Conservation (phyloP, 2,888 invertebrate species). For the Synanthedon vespiformis region DNA sequence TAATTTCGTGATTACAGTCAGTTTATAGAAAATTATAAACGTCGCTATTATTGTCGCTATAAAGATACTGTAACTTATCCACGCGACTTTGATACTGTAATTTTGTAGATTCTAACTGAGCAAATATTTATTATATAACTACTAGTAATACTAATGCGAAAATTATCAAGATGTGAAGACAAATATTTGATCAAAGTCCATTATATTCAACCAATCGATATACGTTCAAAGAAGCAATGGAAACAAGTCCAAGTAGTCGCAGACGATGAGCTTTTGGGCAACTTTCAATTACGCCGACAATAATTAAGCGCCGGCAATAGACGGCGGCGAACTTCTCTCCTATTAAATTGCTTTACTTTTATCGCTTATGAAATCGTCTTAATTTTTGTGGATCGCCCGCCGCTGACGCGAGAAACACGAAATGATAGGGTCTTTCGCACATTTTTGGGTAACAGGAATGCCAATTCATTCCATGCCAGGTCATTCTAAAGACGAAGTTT, state of each 20-base stretch:
- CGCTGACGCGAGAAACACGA: not conserved
- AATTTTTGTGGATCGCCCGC: slow-evolving; percentile 32
- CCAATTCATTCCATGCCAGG: not conserved
- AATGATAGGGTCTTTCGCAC: no score
- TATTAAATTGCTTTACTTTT: slow-evolving; percentile 54
- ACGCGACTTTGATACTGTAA: no score
- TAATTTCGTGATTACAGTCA: no score
- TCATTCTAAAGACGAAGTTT: no score
- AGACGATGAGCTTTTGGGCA: slow-evolving; percentile 31
- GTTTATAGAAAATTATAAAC: no score
- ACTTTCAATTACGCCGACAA: slow-evolving; percentile 54
- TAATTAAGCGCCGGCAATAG: slow-evolving; percentile 51
- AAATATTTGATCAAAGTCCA: no score
- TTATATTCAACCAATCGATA: not conserved
- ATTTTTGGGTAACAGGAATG: not conserved
- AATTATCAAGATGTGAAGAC: no score
- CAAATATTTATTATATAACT: no score
- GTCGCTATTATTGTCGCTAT: no score
- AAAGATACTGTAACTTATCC: no score
- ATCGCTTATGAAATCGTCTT: slow-evolving; percentile 39
- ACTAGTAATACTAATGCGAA: no score
- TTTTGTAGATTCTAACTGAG: no score
- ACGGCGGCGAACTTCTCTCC: slow-evolving; percentile 40
- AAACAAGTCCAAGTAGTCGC: slow-evolving; percentile 15
- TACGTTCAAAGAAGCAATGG: slow-evolving; percentile 1